Conservation (phyloP, 1,140 invertebrate species). For the Dendroctonus ponderosae region DNA sequence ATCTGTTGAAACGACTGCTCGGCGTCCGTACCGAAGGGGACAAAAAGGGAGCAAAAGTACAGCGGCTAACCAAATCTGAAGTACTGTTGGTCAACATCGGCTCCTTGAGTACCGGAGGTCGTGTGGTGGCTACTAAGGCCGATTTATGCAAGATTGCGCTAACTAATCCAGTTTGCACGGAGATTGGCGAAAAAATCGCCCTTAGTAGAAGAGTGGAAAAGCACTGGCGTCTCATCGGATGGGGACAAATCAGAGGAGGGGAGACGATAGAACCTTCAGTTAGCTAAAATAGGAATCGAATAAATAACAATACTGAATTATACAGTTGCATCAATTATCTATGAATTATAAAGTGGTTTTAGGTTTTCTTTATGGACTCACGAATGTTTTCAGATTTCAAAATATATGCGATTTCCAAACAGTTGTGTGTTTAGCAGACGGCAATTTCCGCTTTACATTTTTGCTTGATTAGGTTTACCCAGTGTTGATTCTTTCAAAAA, state of each 20-base stretch:
- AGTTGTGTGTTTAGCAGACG: no score
- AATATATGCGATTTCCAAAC: no score
- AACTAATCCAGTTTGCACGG: slow-evolving; percentile 97
- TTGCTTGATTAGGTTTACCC: no score
- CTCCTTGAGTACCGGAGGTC: slow-evolving; percentile 95
- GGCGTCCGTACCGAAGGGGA: slow-evolving; percentile 98
- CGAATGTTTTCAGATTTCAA: no score
- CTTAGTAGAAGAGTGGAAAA: slow-evolving; percentile 97
- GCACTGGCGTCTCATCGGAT: slow-evolving; percentile 98
- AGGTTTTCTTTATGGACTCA: no score
- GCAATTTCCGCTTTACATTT: no score
- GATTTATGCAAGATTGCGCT: slow-evolving; percentile 98
- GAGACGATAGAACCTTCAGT: slow-evolving; percentile 77
- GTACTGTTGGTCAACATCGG: slow-evolving; percentile 98
- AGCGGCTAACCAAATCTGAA: slow-evolving; percentile 86
- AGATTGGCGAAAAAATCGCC: slow-evolving; percentile 98
- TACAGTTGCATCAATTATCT: no score
- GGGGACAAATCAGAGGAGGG: slow-evolving; percentile 93
- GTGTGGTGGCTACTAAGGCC: slow-evolving; percentile 92
- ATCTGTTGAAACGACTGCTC: slow-evolving; percentile 89
- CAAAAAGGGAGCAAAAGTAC: slow-evolving; percentile 96
- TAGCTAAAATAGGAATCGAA: slow-evolving; percentile 25
- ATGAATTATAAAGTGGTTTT: no score
- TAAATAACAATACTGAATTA: no score
- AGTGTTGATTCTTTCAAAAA: no score